Evolutionary conservation across 2,888 invertebrate genomes (phyloP).

Genomic region (Operophtera brumata): DNA sequence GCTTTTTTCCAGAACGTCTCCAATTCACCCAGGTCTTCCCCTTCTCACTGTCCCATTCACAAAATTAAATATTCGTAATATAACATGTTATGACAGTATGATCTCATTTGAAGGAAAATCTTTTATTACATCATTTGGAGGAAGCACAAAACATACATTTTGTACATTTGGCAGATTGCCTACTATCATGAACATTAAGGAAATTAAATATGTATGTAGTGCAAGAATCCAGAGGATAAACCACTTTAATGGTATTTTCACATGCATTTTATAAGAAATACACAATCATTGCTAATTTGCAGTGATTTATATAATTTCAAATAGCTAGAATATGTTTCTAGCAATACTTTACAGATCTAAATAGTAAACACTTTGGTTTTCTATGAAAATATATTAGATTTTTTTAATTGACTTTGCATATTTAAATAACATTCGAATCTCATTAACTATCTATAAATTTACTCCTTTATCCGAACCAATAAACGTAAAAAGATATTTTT

Average conservation of each 20-base stretch:
- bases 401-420: conserved; percentile 14
- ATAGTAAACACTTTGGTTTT: not conserved
- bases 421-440: conserved; percentile 20
- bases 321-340: not conserved
- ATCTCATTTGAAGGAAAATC: conserved; percentile 1
- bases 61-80: not conserved
- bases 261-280: conserved; percentile 2
- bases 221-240: conserved; percentile 1
- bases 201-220: conserved; percentile 17
- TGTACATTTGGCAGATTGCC: conserved; percentile 14
- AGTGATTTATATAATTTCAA: not conserved
- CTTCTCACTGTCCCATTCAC: no score
- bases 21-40: no score
- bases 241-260: not conserved
- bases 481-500: conserved; percentile 26
- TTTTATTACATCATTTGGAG: conserved; percentile 4
- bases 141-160: not conserved
- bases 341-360: not conserved
- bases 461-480: conserved; percentile 30
- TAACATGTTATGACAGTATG: conserved; percentile 6
- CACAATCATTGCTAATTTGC: not conserved
- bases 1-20: no score
- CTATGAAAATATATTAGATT: not conserved
- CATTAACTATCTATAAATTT: conserved; percentile 27
- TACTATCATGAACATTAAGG: conserved; percentile 1